phyloP scores from a whole-genome alignment of 2,888 invertebrate species.

The Gymnosoma rotundatum region DNA sequence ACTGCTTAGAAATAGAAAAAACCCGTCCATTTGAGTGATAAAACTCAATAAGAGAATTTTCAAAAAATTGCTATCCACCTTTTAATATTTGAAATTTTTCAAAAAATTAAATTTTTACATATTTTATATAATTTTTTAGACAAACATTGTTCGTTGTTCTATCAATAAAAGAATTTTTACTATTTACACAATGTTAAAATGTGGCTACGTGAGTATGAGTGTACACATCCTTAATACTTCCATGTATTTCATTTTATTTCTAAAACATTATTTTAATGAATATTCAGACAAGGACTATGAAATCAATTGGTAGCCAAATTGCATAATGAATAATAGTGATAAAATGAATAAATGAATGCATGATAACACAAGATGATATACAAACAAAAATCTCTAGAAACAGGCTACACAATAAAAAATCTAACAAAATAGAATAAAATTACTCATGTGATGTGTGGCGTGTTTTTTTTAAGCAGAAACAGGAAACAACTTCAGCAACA shows the following conservation, averaged over 20 bases:
- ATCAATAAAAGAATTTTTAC: too few species aligned
- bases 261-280: slow-evolving; percentile 59
- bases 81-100: too few species aligned
- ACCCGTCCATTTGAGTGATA: too few species aligned
- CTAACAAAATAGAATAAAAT: slow-evolving; percentile 8
- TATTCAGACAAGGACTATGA: slow-evolving; percentile 47
- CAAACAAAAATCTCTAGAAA: slow-evolving; percentile 26
- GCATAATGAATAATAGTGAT: slow-evolving; percentile 63
- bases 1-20: too few species aligned
- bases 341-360: slow-evolving; percentile 43
- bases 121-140: too few species aligned
- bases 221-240: neutral
- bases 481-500: slow-evolving; percentile 66
- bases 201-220: neutral
- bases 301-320: slow-evolving; percentile 68
- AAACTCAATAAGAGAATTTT: too few species aligned
- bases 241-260: slow-evolving; percentile 15
- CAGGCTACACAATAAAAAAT: neutral
- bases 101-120: too few species aligned
- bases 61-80: too few species aligned
- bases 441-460: neutral
- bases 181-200: neutral
- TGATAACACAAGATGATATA: slow-evolving; percentile 1
- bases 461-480: slow-evolving; percentile 45
- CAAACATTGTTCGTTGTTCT: too few species aligned